These are phyloP conservation scores for Himantopus leucocephalus DNA, from an alignment of 2,113 vertebrate genomes.

Conservation along the genomic window DNA sequence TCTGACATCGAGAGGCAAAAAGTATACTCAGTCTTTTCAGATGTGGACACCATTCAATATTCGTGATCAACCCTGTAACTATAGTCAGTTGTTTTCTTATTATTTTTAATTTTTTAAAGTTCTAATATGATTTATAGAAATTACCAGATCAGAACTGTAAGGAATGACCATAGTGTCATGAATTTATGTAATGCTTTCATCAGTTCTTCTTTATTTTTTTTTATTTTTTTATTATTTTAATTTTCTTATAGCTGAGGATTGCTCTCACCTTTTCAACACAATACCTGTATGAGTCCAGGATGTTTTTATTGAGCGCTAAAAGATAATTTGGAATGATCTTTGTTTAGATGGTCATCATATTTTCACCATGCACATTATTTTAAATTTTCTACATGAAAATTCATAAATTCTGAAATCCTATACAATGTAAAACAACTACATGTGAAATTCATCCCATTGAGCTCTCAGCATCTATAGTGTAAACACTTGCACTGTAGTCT, in stretches of 20 bases:
- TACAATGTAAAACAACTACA: background rate
- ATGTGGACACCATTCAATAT: background rate
- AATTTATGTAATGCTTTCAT: background rate
- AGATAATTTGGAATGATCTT: background rate
- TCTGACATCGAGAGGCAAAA: background rate
- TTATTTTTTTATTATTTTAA: too few species aligned
- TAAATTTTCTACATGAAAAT: background rate
- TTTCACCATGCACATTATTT: background rate
- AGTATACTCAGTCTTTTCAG: background rate
- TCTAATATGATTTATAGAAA: background rate
- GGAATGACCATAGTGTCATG: background rate
- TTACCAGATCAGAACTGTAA: background rate
- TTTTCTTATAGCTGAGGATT: background rate
- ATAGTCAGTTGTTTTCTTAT: background rate
- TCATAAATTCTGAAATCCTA: background rate
- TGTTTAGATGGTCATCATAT: background rate
- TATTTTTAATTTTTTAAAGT: background rate
- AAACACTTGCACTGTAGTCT: background rate
- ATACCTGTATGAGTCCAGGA: background rate
- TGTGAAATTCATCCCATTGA: background rate
- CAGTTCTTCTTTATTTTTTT: background rate
- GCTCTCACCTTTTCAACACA: background rate
- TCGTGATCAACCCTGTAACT: background rate
- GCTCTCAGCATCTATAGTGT: background rate
- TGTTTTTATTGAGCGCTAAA: background rate